These are phyloP conservation scores for Hydractinia echinata DNA, from an alignment of 30 jellyfish, hydroid and myxozoan species.

Conservation along the genomic window DNA sequence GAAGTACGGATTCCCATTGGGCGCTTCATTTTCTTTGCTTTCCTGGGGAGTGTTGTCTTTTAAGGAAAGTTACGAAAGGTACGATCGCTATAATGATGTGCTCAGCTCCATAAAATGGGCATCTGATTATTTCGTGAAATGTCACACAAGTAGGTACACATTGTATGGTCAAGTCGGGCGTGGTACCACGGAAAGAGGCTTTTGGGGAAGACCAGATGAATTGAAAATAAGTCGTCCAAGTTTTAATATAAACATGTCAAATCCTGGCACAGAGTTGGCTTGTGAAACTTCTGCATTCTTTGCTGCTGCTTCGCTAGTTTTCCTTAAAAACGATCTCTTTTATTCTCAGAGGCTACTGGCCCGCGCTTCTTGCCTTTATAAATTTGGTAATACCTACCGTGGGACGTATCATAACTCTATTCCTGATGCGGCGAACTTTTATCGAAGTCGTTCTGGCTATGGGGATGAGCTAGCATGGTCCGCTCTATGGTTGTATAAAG, in stretches of 20 bases:
- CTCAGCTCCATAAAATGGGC: conserved; percentile 70
- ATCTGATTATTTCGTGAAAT: conserved; percentile 59
- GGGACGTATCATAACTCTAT: conserved; percentile 48
- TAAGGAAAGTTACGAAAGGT: conserved; percentile 42
- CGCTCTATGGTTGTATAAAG: conserved; percentile 71
- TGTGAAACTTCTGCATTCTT: conserved; percentile 69
- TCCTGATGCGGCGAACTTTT: conserved; percentile 58
- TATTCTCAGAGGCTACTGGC: conserved; percentile 34
- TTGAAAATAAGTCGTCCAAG: conserved; percentile 45
- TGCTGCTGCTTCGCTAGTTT: conserved; percentile 66
- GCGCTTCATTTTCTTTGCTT: conserved; percentile 42
- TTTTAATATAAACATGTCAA: conserved; percentile 20
- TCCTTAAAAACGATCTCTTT: conserved; percentile 13
- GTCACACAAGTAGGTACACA: conserved; percentile 40
- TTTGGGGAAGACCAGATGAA: conserved; percentile 72
- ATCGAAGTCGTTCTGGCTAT: conserved; percentile 57
- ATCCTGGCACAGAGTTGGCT: conserved; percentile 69
- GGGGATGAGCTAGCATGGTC: conserved; percentile 67
- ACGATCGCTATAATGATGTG: conserved; percentile 48
- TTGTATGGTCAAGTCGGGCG: conserved; percentile 71
- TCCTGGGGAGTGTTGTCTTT: conserved; percentile 63
- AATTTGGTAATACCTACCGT: conserved; percentile 43
- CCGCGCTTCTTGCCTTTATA: conserved; percentile 52
- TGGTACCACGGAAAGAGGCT: conserved; percentile 52
- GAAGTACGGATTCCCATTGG: conserved; percentile 69